These are phyloP conservation scores for Formicarius rufipectus DNA, from an alignment of 2,113 vertebrate species.

Conservation along the genomic window DNA sequence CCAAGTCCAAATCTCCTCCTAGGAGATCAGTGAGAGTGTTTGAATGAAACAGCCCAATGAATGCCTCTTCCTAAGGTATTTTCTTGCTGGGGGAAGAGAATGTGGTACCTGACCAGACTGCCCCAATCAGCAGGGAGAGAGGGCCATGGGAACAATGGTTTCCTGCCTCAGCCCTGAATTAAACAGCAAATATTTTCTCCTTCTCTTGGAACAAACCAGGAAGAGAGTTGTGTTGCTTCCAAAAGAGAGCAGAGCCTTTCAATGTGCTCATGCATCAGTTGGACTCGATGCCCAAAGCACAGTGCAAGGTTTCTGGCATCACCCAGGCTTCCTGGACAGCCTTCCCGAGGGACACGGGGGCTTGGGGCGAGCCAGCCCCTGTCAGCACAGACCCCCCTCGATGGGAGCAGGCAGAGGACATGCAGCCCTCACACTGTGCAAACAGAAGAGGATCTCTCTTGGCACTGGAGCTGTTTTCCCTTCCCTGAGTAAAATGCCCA, in stretches of 20 bases:
- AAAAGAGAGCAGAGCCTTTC: not conserved
- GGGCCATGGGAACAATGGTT: not conserved
- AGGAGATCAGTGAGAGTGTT: not conserved
- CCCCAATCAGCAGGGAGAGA: fast-evolving
- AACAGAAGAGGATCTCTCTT: constrained; percentile 28
- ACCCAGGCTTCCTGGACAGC: fast-evolving
- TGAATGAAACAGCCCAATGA: not conserved
- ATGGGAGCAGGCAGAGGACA: not conserved
- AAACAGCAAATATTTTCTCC: not conserved
- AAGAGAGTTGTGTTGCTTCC: not conserved
- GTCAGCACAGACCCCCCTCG: not conserved
- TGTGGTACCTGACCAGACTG: not conserved
- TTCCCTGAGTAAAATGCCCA: constrained; percentile 42
- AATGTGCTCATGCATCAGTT: not conserved
- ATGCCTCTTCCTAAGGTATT: not conserved
- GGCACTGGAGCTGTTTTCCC: constrained; percentile 18
- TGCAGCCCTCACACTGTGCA: not conserved
- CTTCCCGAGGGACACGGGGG: not conserved
- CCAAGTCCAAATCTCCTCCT: not conserved
- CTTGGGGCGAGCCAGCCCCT: not conserved
- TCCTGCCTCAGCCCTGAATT: not conserved
- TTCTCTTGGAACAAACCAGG: not conserved
- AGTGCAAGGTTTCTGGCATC: not conserved
- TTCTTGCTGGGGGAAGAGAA: not conserved
- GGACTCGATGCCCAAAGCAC: not conserved